Conservation (phyloP, 2,888 invertebrate species). For the Tethea ocularis region DNA sequence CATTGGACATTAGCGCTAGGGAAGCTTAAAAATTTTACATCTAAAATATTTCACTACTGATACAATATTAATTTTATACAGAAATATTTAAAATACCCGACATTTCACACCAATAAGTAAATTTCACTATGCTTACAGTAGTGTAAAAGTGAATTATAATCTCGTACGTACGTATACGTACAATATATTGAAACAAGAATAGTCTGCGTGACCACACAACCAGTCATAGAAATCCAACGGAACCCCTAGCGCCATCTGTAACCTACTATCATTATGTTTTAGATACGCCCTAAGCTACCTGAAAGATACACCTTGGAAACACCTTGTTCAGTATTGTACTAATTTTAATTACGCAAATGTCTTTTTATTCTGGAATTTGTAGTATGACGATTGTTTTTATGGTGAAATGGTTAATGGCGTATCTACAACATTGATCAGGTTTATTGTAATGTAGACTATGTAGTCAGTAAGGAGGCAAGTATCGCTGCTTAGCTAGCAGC, state of each 20-base stretch:
- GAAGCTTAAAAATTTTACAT: slow-evolving; percentile 16
- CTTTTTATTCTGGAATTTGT: too few relatives aligned
- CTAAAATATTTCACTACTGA: slow-evolving; percentile 18
- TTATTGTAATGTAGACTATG: background rate
- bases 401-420: background rate
- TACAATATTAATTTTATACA: slow-evolving; percentile 29
- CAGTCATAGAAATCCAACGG: background rate
- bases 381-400: too few relatives aligned
- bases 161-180: slow-evolving; percentile 1
- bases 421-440: background rate
- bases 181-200: background rate
- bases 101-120: slow-evolving; percentile 5
- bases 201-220: background rate
- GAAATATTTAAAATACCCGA: slow-evolving; percentile 17
- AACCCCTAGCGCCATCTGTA: background rate
- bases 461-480: background rate
- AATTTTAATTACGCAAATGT: too few relatives aligned
- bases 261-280: background rate
- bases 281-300: background rate
- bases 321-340: background rate
- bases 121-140: background rate
- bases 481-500: slow-evolving; percentile 41
- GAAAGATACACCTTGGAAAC: background rate
- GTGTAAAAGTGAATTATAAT: background rate
- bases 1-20: slow-evolving; percentile 22